Conservation (phyloP, 2,888 invertebrate genomes). For the Ectemnius lituratus region DNA sequence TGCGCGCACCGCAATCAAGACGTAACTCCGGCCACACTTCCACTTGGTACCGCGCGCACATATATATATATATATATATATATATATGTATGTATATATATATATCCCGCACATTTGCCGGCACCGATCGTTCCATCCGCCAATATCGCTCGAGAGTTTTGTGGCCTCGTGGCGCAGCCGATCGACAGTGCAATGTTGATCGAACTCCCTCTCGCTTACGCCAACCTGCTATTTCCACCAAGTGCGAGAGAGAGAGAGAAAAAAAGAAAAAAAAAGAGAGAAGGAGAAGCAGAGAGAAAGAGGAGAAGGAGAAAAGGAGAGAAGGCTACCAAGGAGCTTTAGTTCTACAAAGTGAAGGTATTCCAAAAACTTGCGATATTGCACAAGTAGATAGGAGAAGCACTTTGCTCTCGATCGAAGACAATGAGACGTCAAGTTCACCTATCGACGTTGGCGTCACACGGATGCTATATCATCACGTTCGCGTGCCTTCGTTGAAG, state of each 20-base stretch:
- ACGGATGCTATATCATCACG: too few species aligned
- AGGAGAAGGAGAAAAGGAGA: conserved; percentile 36
- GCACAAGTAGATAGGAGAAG: not conserved
- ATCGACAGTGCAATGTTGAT: conserved; percentile 51
- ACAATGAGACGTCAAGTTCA: too few species aligned
- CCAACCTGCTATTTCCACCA: conserved; percentile 26
- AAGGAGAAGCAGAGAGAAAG: not conserved
- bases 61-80: not conserved
- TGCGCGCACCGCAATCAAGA: too few species aligned
- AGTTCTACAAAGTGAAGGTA: conserved; percentile 27
- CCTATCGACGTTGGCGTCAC: too few species aligned
- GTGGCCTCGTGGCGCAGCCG: conserved; percentile 11
- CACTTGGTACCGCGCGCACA: too few species aligned
- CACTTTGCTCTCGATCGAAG: not conserved
- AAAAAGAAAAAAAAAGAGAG: not conserved
- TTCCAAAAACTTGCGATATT: not conserved
- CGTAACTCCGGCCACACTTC: too few species aligned
- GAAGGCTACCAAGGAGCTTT: conserved; percentile 50
- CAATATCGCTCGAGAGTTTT: not conserved
- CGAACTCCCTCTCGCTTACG: conserved; percentile 14
- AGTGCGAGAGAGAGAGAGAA: conserved; percentile 18
- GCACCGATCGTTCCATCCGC: not conserved
- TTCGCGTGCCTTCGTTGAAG: not conserved
- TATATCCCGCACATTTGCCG: too few species aligned
- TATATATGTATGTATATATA: too few species aligned